These are phyloP conservation scores for Poecilia latipinna DNA, from an alignment of 2,113 vertebrate genomes.

Conservation along the genomic window DNA sequence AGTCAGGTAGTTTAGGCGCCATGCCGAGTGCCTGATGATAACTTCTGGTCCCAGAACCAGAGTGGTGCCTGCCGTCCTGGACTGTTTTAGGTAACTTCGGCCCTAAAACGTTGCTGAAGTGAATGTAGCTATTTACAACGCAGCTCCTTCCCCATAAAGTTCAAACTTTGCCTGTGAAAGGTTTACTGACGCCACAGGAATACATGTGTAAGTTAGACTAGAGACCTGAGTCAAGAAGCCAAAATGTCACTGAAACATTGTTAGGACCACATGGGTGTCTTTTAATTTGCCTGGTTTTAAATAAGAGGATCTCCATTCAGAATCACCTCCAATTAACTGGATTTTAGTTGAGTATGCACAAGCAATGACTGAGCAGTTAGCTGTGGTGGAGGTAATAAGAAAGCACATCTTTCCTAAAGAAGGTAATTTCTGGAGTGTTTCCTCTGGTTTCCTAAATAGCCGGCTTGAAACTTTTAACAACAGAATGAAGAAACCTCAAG, in stretches of 20 bases:
- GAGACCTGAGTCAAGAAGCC: background rate
- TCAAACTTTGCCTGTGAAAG: background rate
- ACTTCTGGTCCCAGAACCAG: too few species aligned
- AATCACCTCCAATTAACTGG: constrained; percentile 54
- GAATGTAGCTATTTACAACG: too few species aligned
- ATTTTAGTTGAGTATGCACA: constrained; percentile 57
- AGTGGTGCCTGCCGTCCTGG: too few species aligned
- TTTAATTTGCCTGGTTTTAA: constrained; percentile 1
- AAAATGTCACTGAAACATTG: background rate
- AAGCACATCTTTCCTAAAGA: constrained; percentile 42
- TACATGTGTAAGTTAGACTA: background rate
- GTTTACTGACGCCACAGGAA: background rate
- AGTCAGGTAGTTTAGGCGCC: too few species aligned
- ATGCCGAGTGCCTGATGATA: too few species aligned
- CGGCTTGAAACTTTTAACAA: constrained; percentile 33
- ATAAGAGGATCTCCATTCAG: constrained; percentile 28
- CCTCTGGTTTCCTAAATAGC: constrained; percentile 32
- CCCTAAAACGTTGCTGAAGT: too few species aligned
- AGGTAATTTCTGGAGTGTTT: constrained; percentile 50
- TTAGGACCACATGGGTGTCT: background rate
- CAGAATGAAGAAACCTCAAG: constrained; percentile 1
- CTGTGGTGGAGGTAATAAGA: constrained; percentile 61
- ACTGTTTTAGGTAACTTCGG: too few species aligned
- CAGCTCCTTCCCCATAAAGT: background rate
- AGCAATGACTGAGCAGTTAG: constrained; percentile 40